These are phyloP conservation scores for Oophaga pumilio DNA, from an alignment of 2,113 vertebrate genomes.

Conservation along the genomic window DNA sequence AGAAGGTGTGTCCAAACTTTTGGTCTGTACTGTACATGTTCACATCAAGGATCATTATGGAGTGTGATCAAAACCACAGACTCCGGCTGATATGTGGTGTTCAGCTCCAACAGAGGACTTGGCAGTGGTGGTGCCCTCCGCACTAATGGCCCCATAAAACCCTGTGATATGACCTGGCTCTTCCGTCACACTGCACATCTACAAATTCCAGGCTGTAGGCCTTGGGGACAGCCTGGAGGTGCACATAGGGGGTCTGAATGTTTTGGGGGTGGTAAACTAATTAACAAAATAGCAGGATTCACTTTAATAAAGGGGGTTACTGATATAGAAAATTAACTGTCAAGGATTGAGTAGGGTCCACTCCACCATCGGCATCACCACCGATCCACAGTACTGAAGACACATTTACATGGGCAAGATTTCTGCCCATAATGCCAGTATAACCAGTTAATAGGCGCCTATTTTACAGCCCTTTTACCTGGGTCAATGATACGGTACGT, in stretches of 20 bases:
- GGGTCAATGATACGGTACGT: no score
- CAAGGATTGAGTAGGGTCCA: no score
- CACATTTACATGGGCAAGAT: no score
- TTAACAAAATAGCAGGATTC: background rate
- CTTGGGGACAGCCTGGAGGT: constrained; percentile 40
- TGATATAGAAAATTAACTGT: no score
- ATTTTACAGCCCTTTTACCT: no score
- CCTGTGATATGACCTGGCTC: constrained; percentile 59
- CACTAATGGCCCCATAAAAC: constrained; percentile 60
- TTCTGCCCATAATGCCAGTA: no score
- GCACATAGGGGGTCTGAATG: background rate
- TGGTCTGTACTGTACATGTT: no score
- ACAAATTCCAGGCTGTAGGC: constrained; percentile 56
- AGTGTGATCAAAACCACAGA: constrained; percentile 60
- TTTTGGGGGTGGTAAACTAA: background rate
- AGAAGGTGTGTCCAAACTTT: no score
- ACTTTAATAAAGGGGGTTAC: background rate
- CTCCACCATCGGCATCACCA: no score
- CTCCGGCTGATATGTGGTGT: constrained; percentile 60
- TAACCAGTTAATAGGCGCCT: no score
- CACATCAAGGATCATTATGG: constrained; percentile 57
- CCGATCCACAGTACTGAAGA: no score
- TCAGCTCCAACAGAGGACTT: constrained; percentile 59
- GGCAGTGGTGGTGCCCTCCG: constrained; percentile 61
- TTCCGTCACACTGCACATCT: constrained; percentile 57